Conservation (phyloP, 2,797 vertebrate genomes). For the Leuciscus waleckii region DNA sequence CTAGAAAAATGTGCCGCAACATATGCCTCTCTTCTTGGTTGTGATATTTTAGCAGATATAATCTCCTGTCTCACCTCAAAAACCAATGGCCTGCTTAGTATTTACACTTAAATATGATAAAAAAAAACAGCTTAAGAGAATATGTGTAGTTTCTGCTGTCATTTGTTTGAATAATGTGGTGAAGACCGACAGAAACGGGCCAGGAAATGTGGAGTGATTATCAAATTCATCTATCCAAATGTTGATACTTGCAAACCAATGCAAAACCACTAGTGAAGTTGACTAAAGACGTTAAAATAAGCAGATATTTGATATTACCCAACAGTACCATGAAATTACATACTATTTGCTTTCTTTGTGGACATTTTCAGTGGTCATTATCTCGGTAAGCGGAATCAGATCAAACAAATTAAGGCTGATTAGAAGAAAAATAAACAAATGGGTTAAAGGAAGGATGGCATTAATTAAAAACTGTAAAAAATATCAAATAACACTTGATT, state of each 20-base stretch:
- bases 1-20: conserved; percentile 5
- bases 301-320: not conserved
- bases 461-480: not conserved
- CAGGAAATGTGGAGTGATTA: not conserved
- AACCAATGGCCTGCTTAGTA: not conserved
- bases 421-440: conserved; percentile 4
- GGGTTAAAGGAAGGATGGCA: not conserved
- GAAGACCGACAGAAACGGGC: not conserved
- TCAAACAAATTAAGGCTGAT: conserved; percentile 2
- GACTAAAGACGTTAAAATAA: not conserved
- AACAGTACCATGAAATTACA: not conserved
- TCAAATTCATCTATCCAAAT: conserved; percentile 30
- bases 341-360: conserved; percentile 6
- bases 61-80: conserved; percentile 7
- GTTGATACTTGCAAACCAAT: not conserved
- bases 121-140: conserved; percentile 12
- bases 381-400: conserved; percentile 14
- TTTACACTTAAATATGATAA: conserved; percentile 20
- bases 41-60: conserved; percentile 18
- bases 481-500: not conserved
- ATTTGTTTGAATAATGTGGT: conserved; percentile 19
- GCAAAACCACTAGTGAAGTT: conserved; percentile 26
- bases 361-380: not conserved
- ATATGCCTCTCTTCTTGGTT: conserved; percentile 7
- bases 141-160: not conserved